Base-by-base conservation (phyloP, 2,797 vertebrate species). In the Liparis tanakae region DNA sequence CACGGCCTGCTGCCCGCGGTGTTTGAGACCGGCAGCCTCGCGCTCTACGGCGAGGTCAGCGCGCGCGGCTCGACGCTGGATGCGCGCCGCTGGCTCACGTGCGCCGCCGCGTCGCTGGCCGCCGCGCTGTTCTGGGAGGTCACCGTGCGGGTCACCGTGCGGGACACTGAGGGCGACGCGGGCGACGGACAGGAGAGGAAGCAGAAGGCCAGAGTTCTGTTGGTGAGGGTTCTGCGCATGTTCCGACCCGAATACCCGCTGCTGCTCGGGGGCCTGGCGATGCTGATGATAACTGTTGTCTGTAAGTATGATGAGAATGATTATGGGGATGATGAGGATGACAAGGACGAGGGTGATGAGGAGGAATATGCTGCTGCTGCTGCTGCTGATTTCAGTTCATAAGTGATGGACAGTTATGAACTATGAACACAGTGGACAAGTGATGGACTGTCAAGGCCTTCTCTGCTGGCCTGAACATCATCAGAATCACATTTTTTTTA, bases 101-200 rank as follows among this genome's bases (percentile, higher is more conserved):
- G 68, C 56, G n/a, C 92, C 86, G 94, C 51, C 33, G 92, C 93
- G 70, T 67, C 79, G 13, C 59, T 90, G 55, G 67, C 91, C 64
- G 90, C 87, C 7, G 83, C 91, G 3, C 67, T 93, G 0, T 85
- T 93, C 17, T 96, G 96, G 95, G 94, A 92, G 2, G 56, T 78
- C 43, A 85, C 54, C 25, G 5, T 92, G 56, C 92, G 91, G 46
- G 92, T 78, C 43, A 85, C 56, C 25, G 5, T 92, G 56, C 92
- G 91, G 46, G 92, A 92, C 71, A 57, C 0, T 1, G 74, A 87
- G 25, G 25, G 25, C 0, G 80, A 87, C 0, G 81, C 56, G 6
- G 37, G 1, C 0, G 72, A 69, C 18, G 75, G 72, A 0, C 79
- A 81, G 62, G 7, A 89, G 55, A 5, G 41, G 5, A 91, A 85